phyloP scores from a whole-genome alignment of 2,113 vertebrate species.

The Syrrhaptes paradoxus region DNA sequence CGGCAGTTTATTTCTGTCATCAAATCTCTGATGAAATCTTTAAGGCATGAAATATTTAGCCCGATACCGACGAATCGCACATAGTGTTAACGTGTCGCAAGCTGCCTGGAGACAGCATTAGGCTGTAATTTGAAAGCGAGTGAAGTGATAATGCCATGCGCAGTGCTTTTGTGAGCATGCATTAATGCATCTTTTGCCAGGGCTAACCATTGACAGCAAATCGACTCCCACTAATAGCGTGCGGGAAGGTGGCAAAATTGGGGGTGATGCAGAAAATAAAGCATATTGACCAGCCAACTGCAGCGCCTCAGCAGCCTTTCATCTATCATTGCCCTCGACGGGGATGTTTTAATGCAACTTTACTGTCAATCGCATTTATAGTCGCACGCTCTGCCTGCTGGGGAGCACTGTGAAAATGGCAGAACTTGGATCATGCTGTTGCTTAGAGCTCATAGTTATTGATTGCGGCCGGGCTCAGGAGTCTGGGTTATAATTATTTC shows the following conservation, averaged over 20 bases:
- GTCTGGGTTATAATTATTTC: constrained; percentile 80
- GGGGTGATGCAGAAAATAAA: constrained; percentile 81
- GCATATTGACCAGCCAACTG: constrained; percentile 88
- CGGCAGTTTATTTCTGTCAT: constrained; percentile 88
- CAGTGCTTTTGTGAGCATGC: constrained; percentile 89
- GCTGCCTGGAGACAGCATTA: constrained; percentile 85
- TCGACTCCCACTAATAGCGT: constrained; percentile 85
- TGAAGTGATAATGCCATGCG: constrained; percentile 86
- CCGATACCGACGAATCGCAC: constrained; percentile 81
- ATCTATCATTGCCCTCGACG: constrained; percentile 88
- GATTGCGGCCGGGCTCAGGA: constrained; percentile 67
- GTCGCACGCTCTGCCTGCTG: constrained; percentile 66
- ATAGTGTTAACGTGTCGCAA: constrained; percentile 87
- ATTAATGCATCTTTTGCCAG: constrained; percentile 88
- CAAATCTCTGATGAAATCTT: constrained; percentile 90
- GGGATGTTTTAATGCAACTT: constrained; percentile 90
- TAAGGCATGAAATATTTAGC: constrained; percentile 84
- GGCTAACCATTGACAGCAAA: constrained; percentile 85
- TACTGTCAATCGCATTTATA: constrained; percentile 73
- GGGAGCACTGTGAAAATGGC: constrained; percentile 65
- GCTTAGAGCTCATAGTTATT: constrained; percentile 70
- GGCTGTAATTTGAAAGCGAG: constrained; percentile 91
- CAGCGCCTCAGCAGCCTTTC: constrained; percentile 86
- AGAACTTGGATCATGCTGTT: constrained; percentile 17
- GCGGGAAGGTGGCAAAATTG: constrained; percentile 74